Conservation (phyloP, 2,797 vertebrate species). For the Rhinophrynus dorsalis region DNA sequence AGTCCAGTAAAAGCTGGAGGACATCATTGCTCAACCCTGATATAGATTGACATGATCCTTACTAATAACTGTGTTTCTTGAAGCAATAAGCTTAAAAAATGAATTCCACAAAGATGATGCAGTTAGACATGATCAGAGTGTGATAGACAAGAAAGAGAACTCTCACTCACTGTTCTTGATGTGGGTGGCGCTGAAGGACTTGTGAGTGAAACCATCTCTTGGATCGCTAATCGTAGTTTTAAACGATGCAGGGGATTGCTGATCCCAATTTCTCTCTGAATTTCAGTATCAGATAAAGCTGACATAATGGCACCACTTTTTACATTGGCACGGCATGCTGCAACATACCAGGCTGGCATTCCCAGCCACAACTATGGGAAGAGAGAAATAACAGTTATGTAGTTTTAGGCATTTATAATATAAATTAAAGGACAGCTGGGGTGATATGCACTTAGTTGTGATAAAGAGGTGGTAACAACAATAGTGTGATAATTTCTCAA, state of each 20-base stretch:
- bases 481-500: too few species aligned
- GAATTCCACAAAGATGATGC: too few species aligned
- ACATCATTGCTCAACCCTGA: too few species aligned
- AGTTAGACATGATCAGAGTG: too few species aligned
- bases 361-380: constrained; percentile 87
- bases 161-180: constrained; percentile 90
- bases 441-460: neutral
- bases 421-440: neutral
- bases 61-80: too few species aligned
- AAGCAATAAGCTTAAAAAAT: too few species aligned
- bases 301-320: constrained; percentile 99
- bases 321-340: constrained; percentile 94
- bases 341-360: constrained; percentile 98
- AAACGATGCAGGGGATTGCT: constrained; percentile 95
- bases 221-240: constrained; percentile 93
- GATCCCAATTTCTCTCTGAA: constrained; percentile 96
- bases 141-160: too few species aligned
- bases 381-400: neutral
- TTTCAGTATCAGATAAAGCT: constrained; percentile 94
- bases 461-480: too few species aligned
- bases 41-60: too few species aligned
- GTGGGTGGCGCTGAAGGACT: constrained; percentile 96
- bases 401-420: neutral
- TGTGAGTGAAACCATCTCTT: constrained; percentile 97
- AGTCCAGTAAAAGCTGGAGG: too few species aligned